Evolutionary conservation across 1,140 invertebrate species (phyloP).

Genomic region (Latrodectus geometricus): DNA sequence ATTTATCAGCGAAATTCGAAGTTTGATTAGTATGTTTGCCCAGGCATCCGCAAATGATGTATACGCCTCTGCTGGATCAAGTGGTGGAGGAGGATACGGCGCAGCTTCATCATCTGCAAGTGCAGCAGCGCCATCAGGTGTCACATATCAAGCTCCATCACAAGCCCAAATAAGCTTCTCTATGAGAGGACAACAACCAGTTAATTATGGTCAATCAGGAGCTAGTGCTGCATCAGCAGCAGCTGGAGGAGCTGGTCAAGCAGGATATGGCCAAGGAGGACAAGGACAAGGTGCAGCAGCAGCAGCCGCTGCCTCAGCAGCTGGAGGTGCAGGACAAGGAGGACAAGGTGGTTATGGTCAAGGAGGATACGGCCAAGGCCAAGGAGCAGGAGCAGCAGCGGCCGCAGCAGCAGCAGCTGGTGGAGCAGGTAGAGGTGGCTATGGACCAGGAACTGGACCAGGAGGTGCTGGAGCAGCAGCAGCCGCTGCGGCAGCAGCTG

Average conservation of each 20-base stretch:
- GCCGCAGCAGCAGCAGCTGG: background rate
- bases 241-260: background rate
- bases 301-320: background rate
- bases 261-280: background rate
- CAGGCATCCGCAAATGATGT: background rate
- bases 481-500: background rate
- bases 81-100: background rate
- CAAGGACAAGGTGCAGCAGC: background rate
- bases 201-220: background rate
- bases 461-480: background rate
- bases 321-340: background rate
- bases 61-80: background rate
- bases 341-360: background rate
- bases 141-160: background rate
- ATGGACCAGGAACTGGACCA: background rate
- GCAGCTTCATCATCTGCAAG: background rate
- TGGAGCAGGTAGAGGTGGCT: background rate
- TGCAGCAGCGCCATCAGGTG: background rate
- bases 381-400: background rate
- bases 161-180: background rate
- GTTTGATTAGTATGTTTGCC: conserved; percentile 7
- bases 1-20: conserved; percentile 13
- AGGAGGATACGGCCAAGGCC: background rate
- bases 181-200: background rate
- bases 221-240: background rate